These are phyloP conservation scores for Deilephila elpenor DNA, from an alignment of 2,888 invertebrate species.

Conservation along the genomic window DNA sequence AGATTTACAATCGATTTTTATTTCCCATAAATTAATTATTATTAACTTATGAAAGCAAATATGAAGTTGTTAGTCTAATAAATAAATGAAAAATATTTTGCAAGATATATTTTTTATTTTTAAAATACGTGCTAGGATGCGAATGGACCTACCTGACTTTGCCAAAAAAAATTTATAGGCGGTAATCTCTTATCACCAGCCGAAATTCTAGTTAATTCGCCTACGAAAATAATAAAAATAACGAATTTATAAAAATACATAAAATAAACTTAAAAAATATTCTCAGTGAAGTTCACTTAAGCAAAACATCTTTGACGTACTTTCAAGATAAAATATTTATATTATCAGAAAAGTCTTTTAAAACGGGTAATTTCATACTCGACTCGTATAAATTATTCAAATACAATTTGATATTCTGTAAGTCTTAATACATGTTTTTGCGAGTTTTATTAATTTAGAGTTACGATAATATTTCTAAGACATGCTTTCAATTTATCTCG, in stretches of 20 bases:
- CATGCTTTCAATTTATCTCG: not conserved
- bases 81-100: too few species aligned
- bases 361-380: slow-evolving; percentile 2
- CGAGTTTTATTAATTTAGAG: not conserved
- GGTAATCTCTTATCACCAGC: too few species aligned
- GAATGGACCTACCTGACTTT: too few species aligned
- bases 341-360: not conserved
- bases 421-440: not conserved
- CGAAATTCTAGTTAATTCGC: too few species aligned
- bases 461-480: slow-evolving; percentile 2
- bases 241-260: not conserved
- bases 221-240: not conserved
- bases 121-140: too few species aligned
- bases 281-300: not conserved
- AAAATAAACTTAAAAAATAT: not conserved
- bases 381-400: not conserved
- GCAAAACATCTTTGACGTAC: slow-evolving; percentile 2
- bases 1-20: too few species aligned
- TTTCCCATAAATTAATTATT: too few species aligned
- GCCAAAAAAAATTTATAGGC: too few species aligned
- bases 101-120: too few species aligned
- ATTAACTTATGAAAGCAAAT: too few species aligned
- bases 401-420: not conserved
- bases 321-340: not conserved
- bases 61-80: too few species aligned